Base-by-base conservation (phyloP, 2,888 invertebrate genomes). In the Siphonodentalium dalli region DNA sequence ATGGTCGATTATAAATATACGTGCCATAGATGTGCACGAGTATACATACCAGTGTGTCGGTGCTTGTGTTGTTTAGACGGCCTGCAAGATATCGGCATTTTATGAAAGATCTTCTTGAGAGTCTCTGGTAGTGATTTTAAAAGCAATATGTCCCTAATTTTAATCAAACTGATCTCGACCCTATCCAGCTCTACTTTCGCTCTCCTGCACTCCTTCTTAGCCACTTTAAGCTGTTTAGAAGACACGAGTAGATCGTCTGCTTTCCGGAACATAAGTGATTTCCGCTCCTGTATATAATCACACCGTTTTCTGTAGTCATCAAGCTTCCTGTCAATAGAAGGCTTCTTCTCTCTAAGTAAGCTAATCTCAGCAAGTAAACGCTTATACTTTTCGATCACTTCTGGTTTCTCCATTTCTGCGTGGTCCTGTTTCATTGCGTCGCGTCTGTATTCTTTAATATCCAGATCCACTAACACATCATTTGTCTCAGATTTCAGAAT, bases 101-200 rank as follows among this genome's bases (percentile, higher is more conserved):
- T n/a, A n/a, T n/a, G n/a, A n/a, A n/a, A n/a, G n/a, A n/a, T n/a
- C n/a, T n/a, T n/a, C n/a, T n/a, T n/a, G n/a, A n/a, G n/a, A n/a
- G n/a, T n/a, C n/a, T n/a, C n/a, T n/a, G n/a, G n/a, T n/a, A n/a
- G n/a, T n/a, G n/a, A n/a, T n/a, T n/a, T n/a, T n/a, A n/a, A n/a
- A n/a, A n/a, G n/a, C n/a, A n/a, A n/a, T n/a, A 77, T 71, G 49
- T 72, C 69, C 31, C 67, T 66, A 15, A 77, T 64, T 38, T 62
- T 63, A n/a, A 58, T 38, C 40, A 75, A 50, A 46, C 70, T 72
- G 1, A 44, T 57, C 3, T 73, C 67, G 0, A 69, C 52, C 21
- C 72, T 56, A 27, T 69, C 66, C 29, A 69, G 51, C 49, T 75
- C 74, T 13, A 67, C 63, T 38, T 74, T 69, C 15, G 55, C 54